These are phyloP conservation scores for Hydroisotoma schaefferi DNA, from an alignment of 2,888 invertebrate genomes.

Conservation along the genomic window DNA sequence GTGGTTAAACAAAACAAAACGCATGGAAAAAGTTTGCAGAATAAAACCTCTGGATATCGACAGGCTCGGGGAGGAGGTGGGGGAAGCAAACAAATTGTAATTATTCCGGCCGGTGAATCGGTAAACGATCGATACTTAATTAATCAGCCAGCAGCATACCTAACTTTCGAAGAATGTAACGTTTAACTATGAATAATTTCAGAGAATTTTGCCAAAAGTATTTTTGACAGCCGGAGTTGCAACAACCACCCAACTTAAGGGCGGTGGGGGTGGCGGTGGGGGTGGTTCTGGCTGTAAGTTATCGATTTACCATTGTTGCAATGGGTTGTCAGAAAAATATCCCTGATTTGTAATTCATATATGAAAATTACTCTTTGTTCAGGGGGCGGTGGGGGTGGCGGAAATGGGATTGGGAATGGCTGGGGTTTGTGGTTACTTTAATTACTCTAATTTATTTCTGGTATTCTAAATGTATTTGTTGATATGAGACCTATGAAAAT, in stretches of 20 bases:
- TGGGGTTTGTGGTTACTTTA: no score
- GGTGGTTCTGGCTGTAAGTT: conserved; percentile 3
- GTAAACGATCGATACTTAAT: neutral
- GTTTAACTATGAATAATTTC: neutral
- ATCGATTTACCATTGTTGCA: conserved; percentile 10
- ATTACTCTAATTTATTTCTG: no score
- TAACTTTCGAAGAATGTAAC: neutral
- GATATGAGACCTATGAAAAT: no score
- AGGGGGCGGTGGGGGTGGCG: no score
- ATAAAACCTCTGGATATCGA: neutral
- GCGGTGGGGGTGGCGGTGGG: neutral
- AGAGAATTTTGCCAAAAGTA: conserved; percentile 6
- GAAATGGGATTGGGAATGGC: no score
- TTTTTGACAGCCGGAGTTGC: conserved; percentile 2
- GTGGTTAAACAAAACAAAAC: no score
- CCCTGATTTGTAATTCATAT: no score
- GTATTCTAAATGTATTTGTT: no score
- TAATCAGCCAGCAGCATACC: neutral
- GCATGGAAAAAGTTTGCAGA: neutral
- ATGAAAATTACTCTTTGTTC: no score
- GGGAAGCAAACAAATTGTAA: neutral
- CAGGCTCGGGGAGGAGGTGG: neutral
- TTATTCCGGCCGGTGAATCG: neutral
- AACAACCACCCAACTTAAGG: neutral
- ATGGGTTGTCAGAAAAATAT: no score